Evolutionary conservation across 1,140 invertebrate species (phyloP).

Genomic region (Catajapyx aquilonaris): DNA sequence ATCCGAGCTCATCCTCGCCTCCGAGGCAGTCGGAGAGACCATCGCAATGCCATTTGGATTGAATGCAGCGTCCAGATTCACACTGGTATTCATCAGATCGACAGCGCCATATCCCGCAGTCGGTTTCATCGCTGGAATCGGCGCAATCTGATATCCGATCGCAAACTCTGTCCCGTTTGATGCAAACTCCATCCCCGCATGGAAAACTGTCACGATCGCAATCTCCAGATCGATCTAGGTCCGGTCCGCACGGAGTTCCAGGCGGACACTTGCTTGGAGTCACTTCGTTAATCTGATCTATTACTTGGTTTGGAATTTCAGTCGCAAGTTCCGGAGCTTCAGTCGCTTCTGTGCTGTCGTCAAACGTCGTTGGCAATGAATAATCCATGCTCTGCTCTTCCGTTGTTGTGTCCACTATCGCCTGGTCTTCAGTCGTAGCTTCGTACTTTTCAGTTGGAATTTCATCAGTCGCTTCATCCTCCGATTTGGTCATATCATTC

Average conservation of each 20-base stretch:
- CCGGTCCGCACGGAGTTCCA: no score
- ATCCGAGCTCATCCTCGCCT: slow-evolving; percentile 42
- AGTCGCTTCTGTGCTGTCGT: no score
- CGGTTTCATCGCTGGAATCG: slow-evolving; percentile 44
- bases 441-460: neutral
- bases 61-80: slow-evolving; percentile 30
- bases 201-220: no score
- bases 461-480: slow-evolving; percentile 6
- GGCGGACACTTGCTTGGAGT: no score
- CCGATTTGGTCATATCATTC: no score
- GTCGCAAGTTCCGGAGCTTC: no score
- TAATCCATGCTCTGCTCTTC: no score
- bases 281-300: no score
- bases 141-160: slow-evolving; percentile 46
- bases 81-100: slow-evolving; percentile 34
- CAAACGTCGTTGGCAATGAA: no score
- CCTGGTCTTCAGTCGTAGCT: neutral
- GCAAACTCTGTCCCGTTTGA: slow-evolving; percentile 44
- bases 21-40: slow-evolving; percentile 33
- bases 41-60: slow-evolving; percentile 36
- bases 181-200: slow-evolving; percentile 45
- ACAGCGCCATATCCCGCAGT: slow-evolving; percentile 36
- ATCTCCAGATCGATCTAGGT: no score
- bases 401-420: slow-evolving; percentile 2
- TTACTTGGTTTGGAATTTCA: no score